Conservation (phyloP, 2,797 vertebrate species). For the Parauchenoglanis punctatus region DNA sequence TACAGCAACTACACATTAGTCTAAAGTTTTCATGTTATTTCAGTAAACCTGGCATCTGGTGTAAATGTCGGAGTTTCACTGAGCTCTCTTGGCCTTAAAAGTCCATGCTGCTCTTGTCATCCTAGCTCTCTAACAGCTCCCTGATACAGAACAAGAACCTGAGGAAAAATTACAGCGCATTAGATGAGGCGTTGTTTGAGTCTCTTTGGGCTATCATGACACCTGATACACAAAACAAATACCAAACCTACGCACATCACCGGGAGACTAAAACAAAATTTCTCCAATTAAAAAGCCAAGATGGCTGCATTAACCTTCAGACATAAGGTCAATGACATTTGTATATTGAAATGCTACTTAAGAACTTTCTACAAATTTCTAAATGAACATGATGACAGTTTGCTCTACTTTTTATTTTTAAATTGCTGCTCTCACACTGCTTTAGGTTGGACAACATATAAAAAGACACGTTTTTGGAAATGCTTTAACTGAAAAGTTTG, state of each 20-base stretch:
- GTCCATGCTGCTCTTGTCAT: constrained; percentile 5
- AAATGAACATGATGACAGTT: neutral
- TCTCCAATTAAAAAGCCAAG: neutral
- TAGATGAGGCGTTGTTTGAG: constrained; percentile 27
- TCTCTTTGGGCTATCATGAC: constrained; percentile 11
- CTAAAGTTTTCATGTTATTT: constrained; percentile 14
- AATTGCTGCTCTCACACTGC: neutral
- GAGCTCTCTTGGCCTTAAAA: constrained; percentile 17
- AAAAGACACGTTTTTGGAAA: neutral
- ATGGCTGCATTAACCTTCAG: neutral
- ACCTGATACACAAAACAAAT: constrained; percentile 12
- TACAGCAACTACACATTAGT: constrained; percentile 6
- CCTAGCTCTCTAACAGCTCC: constrained; percentile 6
- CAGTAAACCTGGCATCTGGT: constrained; percentile 32
- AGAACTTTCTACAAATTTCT: neutral
- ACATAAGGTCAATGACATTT: neutral
- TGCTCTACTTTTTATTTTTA: neutral
- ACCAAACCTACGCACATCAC: constrained; percentile 11
- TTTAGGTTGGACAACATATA: neutral
- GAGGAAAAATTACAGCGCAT: constrained; percentile 1
- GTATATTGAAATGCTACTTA: neutral
- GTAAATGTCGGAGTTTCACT: constrained; percentile 33
- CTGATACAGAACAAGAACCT: constrained; percentile 18
- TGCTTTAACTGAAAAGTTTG: neutral
- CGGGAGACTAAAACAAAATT: neutral